Conservation (phyloP, 2,797 vertebrate species). For the Acanthis flammea region DNA sequence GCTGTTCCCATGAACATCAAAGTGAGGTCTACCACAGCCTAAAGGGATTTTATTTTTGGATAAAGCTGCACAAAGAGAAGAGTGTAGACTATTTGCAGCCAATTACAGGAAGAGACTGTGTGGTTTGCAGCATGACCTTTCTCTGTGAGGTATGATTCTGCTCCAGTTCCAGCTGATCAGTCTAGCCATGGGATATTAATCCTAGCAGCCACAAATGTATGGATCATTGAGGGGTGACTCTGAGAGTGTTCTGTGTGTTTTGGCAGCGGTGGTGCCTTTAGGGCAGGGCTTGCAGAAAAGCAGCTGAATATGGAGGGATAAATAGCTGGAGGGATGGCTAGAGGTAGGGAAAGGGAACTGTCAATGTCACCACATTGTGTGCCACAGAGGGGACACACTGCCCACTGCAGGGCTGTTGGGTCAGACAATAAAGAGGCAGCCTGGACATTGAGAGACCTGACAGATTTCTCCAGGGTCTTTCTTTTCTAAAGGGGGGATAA, state of each 20-base stretch:
- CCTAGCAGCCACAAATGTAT: neutral
- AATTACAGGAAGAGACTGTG: conserved; percentile 10
- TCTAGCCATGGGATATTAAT: neutral
- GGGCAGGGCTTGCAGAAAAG: neutral
- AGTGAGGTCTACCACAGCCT: conserved; percentile 47
- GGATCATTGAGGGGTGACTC: neutral
- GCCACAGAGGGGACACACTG: accelerated
- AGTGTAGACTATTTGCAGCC: conserved; percentile 38
- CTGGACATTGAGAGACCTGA: neutral
- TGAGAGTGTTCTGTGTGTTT: neutral
- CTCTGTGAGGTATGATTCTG: neutral
- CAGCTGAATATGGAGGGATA: neutral
- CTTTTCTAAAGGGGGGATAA: neutral
- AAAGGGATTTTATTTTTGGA: conserved; percentile 64
- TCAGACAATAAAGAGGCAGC: neutral
- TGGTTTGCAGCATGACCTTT: neutral
- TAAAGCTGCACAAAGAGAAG: conserved; percentile 41
- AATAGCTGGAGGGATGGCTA: neutral
- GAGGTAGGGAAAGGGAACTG: neutral
- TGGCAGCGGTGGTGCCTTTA: neutral
- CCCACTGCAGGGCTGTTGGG: neutral
- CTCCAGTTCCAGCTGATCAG: neutral
- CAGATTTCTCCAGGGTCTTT: neutral
- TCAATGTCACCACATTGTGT: accelerated
- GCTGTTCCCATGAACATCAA: conserved; percentile 34